Percentiles rank a stretch among this genome's conserved stretches.
Conservation (phyloP, 1,140 invertebrate genomes). For the Trinorchestia longiramus region DNA sequence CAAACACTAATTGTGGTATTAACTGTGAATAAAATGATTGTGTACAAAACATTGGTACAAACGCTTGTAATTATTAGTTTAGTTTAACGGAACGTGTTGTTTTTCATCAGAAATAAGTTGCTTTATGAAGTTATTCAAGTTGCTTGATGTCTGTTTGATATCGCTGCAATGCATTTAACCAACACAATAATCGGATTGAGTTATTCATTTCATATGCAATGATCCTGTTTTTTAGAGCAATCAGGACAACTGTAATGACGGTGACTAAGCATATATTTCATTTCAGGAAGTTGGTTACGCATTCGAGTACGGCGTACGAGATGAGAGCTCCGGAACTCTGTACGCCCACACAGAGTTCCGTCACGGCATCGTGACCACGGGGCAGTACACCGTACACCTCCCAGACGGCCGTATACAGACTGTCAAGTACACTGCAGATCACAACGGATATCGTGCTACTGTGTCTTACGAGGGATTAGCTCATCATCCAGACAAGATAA, state of each 20-base stretch:
- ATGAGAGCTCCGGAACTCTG: slow-evolving; percentile 56
- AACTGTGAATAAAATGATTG: neutral
- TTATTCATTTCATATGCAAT: neutral
- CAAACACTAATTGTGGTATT: neutral
- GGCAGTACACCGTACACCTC: slow-evolving; percentile 60
- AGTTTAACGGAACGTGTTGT: no score
- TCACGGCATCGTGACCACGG: slow-evolving; percentile 68
- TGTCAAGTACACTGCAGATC: slow-evolving; percentile 66
- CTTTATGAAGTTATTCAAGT: no score
- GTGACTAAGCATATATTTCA: neutral
- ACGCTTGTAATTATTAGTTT: neutral
- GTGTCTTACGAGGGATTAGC: slow-evolving; percentile 60
- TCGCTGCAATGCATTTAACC: no score
- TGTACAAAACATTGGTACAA: neutral
- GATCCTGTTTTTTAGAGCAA: neutral
- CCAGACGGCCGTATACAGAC: slow-evolving; percentile 62
- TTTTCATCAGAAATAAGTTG: no score
- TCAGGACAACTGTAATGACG: neutral
- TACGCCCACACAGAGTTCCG: slow-evolving; percentile 55
- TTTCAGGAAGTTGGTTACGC: slow-evolving; percentile 59
- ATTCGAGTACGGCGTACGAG: slow-evolving; percentile 65
- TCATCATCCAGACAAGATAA: slow-evolving; percentile 40
- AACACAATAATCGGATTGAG: neutral
- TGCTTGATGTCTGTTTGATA: no score
- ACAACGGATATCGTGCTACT: slow-evolving; percentile 63